Conservation (phyloP, 2,888 invertebrate species). For the Gerris lacustris region DNA sequence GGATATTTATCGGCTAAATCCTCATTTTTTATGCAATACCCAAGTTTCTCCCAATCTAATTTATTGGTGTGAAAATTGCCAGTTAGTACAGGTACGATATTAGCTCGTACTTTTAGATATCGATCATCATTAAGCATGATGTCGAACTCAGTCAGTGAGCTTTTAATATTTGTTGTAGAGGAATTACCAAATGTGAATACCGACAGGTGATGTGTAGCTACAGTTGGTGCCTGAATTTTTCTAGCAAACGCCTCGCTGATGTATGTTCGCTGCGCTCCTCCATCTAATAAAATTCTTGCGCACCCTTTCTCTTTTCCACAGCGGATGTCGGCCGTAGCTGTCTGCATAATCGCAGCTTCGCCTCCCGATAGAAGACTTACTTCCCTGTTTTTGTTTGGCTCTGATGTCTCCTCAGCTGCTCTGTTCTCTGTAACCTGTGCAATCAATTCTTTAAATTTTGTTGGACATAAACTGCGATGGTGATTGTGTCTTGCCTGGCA, state of each 20-base stretch:
- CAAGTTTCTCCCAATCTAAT: neutral
- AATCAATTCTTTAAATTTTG: too few relatives aligned
- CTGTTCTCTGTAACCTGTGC: too few relatives aligned
- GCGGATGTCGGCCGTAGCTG: neutral
- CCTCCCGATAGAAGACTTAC: neutral
- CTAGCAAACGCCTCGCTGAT: neutral
- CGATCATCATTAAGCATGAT: neutral
- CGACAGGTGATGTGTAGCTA: neutral
- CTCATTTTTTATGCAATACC: too few relatives aligned
- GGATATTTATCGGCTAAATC: neutral
- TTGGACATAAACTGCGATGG: neutral
- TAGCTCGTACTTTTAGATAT: neutral
- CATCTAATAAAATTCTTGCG: neutral
- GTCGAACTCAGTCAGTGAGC: neutral
- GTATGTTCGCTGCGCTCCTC: neutral
- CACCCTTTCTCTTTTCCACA: neutral
- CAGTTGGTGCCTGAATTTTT: neutral
- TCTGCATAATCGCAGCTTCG: neutral
- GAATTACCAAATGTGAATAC: constrained; percentile 1
- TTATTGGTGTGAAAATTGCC: neutral
- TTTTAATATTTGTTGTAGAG: neutral
- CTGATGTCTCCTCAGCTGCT: too few relatives aligned
- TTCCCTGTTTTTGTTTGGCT: too few relatives aligned
- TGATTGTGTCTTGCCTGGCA: neutral
- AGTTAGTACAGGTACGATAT: neutral